Evolutionary conservation across 2,888 invertebrate genomes (phyloP).

Genomic region (Hypolimnas misippus): DNA sequence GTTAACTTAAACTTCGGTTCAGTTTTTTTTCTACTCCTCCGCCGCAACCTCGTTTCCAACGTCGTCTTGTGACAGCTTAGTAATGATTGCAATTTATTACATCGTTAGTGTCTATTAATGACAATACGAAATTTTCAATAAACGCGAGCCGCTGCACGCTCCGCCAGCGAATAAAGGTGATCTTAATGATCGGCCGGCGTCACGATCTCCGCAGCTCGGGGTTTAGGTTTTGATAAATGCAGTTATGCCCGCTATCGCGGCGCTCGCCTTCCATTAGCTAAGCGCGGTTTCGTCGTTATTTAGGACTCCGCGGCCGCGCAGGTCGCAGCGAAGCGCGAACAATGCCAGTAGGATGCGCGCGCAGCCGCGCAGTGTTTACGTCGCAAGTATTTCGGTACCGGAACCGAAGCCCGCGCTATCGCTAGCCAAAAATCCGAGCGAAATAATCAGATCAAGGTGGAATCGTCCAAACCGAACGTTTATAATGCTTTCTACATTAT

Average conservation of each 20-base stretch:
- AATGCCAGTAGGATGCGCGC: constrained; percentile 37
- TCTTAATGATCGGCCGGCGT: constrained; percentile 26
- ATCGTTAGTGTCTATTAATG: constrained; percentile 31
- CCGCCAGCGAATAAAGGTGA: constrained; percentile 17
- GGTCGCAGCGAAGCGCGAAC: constrained; percentile 20
- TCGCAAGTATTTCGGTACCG: constrained; percentile 76
- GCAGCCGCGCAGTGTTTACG: constrained; percentile 61
- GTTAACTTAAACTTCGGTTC: constrained; percentile 9
- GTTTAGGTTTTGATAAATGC: constrained; percentile 8
- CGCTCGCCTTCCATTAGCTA: neutral
- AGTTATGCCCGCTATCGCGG: neutral
- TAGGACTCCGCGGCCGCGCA: neutral
- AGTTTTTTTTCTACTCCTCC: constrained; percentile 18
- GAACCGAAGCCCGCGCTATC: constrained; percentile 66
- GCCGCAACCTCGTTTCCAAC: constrained; percentile 20
- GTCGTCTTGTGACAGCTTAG: constrained; percentile 14
- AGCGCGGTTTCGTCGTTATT: neutral
- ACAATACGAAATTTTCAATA: constrained; percentile 27
- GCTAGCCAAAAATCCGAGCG: constrained; percentile 70
- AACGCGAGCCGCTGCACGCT: constrained; percentile 22
- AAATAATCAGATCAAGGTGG: constrained; percentile 77
- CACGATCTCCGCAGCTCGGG: constrained; percentile 20
- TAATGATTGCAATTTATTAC: constrained; percentile 31
- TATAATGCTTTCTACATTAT: constrained; percentile 45
- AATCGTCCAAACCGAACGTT: constrained; percentile 35